Evolutionary conservation across 2,888 invertebrate genomes (phyloP).

Genomic region (Lysandra coridon): DNA sequence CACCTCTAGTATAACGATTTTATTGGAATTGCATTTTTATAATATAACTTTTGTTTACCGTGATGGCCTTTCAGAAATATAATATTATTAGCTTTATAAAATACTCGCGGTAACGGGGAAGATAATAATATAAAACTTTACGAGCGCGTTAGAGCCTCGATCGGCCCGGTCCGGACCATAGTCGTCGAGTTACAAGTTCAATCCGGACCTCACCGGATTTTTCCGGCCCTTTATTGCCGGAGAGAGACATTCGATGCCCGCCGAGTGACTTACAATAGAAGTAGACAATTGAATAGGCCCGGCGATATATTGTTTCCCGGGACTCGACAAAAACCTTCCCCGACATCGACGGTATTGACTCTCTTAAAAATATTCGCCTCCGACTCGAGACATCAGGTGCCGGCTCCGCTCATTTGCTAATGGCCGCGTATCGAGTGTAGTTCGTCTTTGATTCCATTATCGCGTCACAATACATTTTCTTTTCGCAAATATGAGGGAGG

Average conservation of each 20-base stretch:
- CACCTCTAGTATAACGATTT: background rate
- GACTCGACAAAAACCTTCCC: background rate
- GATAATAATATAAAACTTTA: background rate
- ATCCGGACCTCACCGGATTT: background rate
- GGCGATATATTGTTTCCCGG: constrained; percentile 12
- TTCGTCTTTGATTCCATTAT: constrained; percentile 13
- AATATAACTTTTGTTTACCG: background rate
- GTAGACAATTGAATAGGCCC: constrained; percentile 11
- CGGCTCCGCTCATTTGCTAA: constrained; percentile 9
- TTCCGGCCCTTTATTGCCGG: constrained; percentile 8
- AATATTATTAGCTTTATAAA: background rate
- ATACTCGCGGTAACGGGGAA: background rate
- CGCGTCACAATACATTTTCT: constrained; percentile 15
- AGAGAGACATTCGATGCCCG: background rate
- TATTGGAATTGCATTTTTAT: background rate
- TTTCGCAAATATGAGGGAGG: background rate
- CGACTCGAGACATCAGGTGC: background rate
- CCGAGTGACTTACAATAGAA: constrained; percentile 22
- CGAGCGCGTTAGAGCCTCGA: background rate
- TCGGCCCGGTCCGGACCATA: background rate
- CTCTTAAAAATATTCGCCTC: background rate
- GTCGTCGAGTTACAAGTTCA: background rate
- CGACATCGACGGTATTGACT: background rate
- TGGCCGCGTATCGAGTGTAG: background rate
- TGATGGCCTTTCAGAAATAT: background rate